Conservation (phyloP, 2,113 vertebrate genomes). For the Hemicordylus capensis region DNA sequence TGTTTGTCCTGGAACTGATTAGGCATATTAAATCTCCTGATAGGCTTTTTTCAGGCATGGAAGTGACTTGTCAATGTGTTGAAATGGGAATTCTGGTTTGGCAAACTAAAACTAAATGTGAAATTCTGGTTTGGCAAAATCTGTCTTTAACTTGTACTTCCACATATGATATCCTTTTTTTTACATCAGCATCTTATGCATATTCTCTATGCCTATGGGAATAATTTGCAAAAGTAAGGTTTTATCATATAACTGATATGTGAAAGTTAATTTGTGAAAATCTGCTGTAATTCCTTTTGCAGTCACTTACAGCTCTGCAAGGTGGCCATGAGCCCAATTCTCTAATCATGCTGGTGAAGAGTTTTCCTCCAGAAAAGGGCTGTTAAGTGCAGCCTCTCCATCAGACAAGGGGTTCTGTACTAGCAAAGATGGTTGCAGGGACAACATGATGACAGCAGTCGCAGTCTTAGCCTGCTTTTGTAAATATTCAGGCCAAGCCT, state of each 20-base stretch:
- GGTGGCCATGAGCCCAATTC: neutral
- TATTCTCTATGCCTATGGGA: constrained; percentile 22
- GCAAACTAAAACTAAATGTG: neutral
- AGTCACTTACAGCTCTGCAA: constrained; percentile 3
- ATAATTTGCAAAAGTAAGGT: constrained; percentile 9
- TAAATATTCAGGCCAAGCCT: neutral
- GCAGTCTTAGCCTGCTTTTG: neutral
- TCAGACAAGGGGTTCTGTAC: neutral
- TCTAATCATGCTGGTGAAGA: neutral
- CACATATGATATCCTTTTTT: neutral
- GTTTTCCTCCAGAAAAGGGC: neutral
- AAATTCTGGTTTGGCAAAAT: neutral
- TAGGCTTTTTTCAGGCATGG: neutral
- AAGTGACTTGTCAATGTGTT: neutral
- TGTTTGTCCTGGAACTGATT: neutral
- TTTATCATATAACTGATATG: constrained; percentile 54
- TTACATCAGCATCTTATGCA: constrained; percentile 9
- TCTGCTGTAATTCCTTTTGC: constrained; percentile 37
- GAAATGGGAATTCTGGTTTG: neutral
- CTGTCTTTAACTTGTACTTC: neutral
- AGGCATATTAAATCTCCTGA: neutral
- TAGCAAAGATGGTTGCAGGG: neutral
- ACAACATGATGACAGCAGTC: too few species aligned
- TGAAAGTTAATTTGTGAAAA: constrained; percentile 71
- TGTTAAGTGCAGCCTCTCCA: neutral